phyloP scores from a whole-genome alignment of 2,113 vertebrate genomes.

The Bombycilla garrulus region DNA sequence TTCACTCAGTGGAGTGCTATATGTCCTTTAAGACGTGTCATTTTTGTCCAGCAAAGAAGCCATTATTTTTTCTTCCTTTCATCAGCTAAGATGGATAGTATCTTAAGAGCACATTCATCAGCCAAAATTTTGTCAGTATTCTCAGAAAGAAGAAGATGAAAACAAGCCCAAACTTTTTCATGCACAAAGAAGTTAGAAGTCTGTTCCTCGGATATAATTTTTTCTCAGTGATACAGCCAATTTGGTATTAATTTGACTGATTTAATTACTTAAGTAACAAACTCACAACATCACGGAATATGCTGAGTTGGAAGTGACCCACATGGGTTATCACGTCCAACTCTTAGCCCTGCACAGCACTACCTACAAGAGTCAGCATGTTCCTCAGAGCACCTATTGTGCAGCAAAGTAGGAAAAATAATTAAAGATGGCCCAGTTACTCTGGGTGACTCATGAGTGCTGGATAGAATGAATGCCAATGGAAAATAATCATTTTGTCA shows the following conservation, averaged over 20 bases:
- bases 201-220: neutral
- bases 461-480: neutral
- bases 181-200: neutral
- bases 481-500: neutral
- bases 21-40: neutral
- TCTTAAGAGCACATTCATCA: neutral
- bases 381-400: neutral
- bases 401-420: neutral
- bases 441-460: neutral
- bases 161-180: neutral
- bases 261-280: neutral
- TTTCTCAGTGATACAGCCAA: neutral
- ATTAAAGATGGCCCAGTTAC: neutral
- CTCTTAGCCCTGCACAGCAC: neutral
- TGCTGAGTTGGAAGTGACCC: neutral
- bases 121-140: neutral
- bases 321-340: neutral
- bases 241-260: neutral
- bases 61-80: neutral
- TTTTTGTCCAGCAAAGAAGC: neutral
- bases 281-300: neutral
- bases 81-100: neutral
- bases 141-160: neutral
- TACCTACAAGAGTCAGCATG: neutral
- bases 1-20: neutral